Evolutionary conservation across 2,888 invertebrate genomes (phyloP), one percentile per base, ranked within the genome.

Genomic region (Fragum sueziense): DNA sequence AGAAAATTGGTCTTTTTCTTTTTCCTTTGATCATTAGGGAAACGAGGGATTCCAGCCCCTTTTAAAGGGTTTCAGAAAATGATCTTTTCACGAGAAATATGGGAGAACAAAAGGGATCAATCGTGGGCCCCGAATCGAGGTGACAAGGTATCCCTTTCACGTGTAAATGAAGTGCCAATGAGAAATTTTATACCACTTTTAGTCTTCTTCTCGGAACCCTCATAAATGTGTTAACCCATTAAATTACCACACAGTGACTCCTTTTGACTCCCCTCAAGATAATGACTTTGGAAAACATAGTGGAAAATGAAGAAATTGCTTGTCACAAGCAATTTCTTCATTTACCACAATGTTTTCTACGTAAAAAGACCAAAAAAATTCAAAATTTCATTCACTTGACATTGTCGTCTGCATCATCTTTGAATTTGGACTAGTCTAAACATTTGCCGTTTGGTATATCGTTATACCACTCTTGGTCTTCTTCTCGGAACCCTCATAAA

Each of bases 111-210:
- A 67, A 52, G 65, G 52, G 65, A 73, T 73, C 73, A 73, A 73
- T 73, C 25, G 41, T 34, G 20, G 22, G 25, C 22, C 52, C 65
- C 25, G n/a, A 65, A 54, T 54, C 73, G 54, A 65, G 65, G 65
- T 73, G 73, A 73, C 73, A 65, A 25, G 52, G 22, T 51, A 47
- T 47, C 65, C 65, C 33, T 65, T 73, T 34, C 27, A 67, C 47
- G 73, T 34, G 73, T 65, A 67, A 73, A 73, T 73, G 65, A 65
- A 72, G 72, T 67, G 67, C 52, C 73, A 73, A 25, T 17, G 67
- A 73, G 65, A 65, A 73, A 73, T 65, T 51, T 73, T 54, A 54
- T 54, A 70, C 54, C 54, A 54, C 54, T 70, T 54, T 34, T 54
- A 34, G 34, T n/a, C 14, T 31, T 51, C 52, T 51, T 69, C 31